Evolutionary conservation across 1,140 invertebrate species (phyloP).

Genomic region (Pseudomyrmex dendroicus): DNA sequence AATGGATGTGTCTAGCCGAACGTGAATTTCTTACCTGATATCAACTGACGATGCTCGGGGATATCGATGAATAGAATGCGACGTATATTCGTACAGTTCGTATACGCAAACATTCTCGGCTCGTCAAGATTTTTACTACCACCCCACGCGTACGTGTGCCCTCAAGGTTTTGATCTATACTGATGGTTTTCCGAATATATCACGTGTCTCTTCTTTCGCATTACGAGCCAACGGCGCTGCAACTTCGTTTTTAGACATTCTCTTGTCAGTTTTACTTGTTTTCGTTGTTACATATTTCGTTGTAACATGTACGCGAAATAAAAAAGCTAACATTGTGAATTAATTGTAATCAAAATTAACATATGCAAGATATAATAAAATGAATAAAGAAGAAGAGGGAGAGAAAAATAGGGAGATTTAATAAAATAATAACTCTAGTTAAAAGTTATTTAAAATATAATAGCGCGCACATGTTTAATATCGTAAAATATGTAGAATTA

Average conservation of each 20-base stretch:
- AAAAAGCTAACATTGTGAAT: neutral
- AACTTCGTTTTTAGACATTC: slow-evolving; percentile 36
- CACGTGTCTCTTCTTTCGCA: slow-evolving; percentile 12
- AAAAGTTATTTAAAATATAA: neutral
- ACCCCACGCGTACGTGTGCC: slow-evolving; percentile 2
- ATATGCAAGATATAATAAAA: slow-evolving; percentile 6
- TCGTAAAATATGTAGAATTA: too few species aligned
- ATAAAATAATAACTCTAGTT: slow-evolving; percentile 24
- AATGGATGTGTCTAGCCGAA: slow-evolving; percentile 65
- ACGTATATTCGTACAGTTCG: slow-evolving; percentile 33
- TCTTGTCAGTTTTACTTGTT: slow-evolving; percentile 18
- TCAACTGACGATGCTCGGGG: slow-evolving; percentile 63
- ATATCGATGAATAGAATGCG: slow-evolving; percentile 66
- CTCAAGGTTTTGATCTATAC: slow-evolving; percentile 36
- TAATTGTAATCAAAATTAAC: slow-evolving; percentile 23
- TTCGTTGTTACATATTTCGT: slow-evolving; percentile 4
- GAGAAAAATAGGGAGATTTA: neutral
- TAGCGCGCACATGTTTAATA: too few species aligned
- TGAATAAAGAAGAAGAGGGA: slow-evolving; percentile 18
- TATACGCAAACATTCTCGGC: slow-evolving; percentile 11
- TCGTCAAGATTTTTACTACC: slow-evolving; percentile 65
- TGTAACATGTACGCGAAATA: slow-evolving; percentile 5
- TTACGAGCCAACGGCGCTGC: neutral
- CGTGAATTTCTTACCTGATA: slow-evolving; percentile 62
- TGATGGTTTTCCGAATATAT: slow-evolving; percentile 27